phyloP scores from a whole-genome alignment of 2,797 vertebrate genomes.

The Sorex maritimensis region DNA sequence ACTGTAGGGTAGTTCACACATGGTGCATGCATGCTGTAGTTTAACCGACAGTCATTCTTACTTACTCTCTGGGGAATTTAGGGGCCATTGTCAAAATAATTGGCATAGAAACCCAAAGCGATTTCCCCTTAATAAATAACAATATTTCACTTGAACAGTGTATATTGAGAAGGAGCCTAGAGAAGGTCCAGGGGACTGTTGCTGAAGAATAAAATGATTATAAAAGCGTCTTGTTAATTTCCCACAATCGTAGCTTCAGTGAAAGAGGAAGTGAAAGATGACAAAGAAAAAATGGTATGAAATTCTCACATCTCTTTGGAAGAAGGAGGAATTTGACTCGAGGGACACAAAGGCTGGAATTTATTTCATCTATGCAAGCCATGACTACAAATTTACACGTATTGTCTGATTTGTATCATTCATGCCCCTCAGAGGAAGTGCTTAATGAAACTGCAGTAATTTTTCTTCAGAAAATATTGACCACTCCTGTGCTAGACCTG shows the following conservation, averaged over 20 bases:
- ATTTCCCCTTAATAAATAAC: conserved; percentile 74
- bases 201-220: conserved; percentile 58
- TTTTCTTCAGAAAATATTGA: conserved; percentile 34
- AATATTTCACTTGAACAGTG: neutral
- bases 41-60: conserved; percentile 72
- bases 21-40: neutral
- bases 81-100: conserved; percentile 69
- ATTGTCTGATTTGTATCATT: conserved; percentile 35
- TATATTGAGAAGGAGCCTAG: neutral
- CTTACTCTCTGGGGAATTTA: conserved; percentile 63
- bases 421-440: neutral
- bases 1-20: conserved; percentile 15
- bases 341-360: conserved; percentile 15
- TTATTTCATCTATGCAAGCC: conserved; percentile 38
- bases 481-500: neutral
- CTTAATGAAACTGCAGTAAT: conserved; percentile 29
- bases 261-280: conserved; percentile 30
- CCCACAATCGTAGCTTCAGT: conserved; percentile 15
- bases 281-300: conserved; percentile 24
- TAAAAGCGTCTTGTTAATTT: conserved; percentile 23
- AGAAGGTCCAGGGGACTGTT: conserved; percentile 5
- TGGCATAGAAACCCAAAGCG: conserved; percentile 22
- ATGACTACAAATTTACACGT: conserved; percentile 12
- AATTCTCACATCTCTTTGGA: conserved; percentile 32
- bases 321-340: conserved; percentile 61